Evolutionary conservation across 2,888 invertebrate genomes (phyloP).

Genomic region (Drosophila ustulata): DNA sequence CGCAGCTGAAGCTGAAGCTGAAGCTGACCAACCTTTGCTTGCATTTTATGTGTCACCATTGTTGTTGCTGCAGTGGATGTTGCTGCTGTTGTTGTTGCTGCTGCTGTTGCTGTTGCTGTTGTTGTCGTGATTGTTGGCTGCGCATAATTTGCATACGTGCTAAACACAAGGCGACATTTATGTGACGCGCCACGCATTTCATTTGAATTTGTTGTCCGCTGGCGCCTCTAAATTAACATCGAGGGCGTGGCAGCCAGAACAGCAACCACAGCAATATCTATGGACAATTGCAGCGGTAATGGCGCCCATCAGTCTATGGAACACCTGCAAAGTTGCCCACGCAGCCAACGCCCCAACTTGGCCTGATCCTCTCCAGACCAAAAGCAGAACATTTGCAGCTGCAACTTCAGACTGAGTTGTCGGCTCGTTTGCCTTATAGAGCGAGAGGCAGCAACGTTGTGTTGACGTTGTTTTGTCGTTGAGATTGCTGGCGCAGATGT

Average conservation of each 20-base stretch:
- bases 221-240: constrained; percentile 58
- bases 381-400: constrained; percentile 60
- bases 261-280: constrained; percentile 6
- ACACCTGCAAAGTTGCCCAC: constrained; percentile 74
- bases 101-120: constrained; percentile 26
- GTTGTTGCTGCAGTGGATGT: constrained; percentile 14
- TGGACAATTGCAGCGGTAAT: constrained; percentile 55
- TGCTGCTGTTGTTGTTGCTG: constrained; percentile 27
- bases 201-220: constrained; percentile 61
- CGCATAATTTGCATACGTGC: constrained; percentile 70
- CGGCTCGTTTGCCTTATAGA: constrained; percentile 73
- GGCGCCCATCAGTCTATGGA: constrained; percentile 75
- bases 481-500: constrained; percentile 73
- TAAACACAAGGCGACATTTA: constrained; percentile 57
- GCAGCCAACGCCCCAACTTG: constrained; percentile 27
- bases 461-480: constrained; percentile 38
- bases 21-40: constrained; percentile 67
- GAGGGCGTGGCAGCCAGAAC: constrained; percentile 42
- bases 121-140: constrained; percentile 39
- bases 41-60: constrained; percentile 73
- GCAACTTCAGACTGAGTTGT: constrained; percentile 46
- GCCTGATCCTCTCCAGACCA: constrained; percentile 41
- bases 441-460: constrained; percentile 48
- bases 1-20: constrained; percentile 25
- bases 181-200: constrained; percentile 65